Base-by-base conservation (phyloP, 2,888 invertebrate species). In the Malachius bipustulatus region DNA sequence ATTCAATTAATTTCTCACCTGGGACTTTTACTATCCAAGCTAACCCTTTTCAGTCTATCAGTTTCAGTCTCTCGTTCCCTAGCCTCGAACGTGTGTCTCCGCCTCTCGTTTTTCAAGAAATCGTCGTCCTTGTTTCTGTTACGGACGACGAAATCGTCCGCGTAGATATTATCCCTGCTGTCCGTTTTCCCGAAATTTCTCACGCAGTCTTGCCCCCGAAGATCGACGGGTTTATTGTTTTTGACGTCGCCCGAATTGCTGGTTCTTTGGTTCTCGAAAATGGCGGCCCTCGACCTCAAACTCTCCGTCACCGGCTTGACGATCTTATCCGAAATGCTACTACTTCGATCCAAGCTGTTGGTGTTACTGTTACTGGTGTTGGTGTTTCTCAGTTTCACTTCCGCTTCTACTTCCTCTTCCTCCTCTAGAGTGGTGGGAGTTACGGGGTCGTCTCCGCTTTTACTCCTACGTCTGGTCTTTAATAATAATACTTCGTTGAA, bases 1-100 rank as follows among this genome's bases (percentile, higher is more conserved):
- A n/a, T n/a, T n/a, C n/a, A n/a, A n/a, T n/a, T n/a, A n/a, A n/a
- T n/a, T n/a, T 48, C 50, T 49, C 48, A 63, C 61, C 57, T 56
- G 14, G 59, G 54, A 46, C 58, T 58, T 40, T 51, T 53, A 36
- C 47, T 52, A 29, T 62, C 62, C 44, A 62, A 50, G 47, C 62
- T 62, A 26, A 56, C 49, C 40, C 60, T 52, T 34, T 53, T 52
- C 37, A 55, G 45, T 30, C 52, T 41, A n/a, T 58, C 58, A 16
- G 46, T 36, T 26, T 58, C 60, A 26, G 48, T 43, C 37, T 57
- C 59, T 34, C 57, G 44, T 29, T 55, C 55, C 30, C 54, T 50
- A 14, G 48, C 47, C 14, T 59, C 58, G 35, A 46, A 59, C 4
- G 58, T 58, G 37, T 60, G 59, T 35, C 60, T 45, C 32, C 55